phyloP scores from a whole-genome alignment of 2,797 vertebrate genomes.

The Bucorvus abyssinicus region DNA sequence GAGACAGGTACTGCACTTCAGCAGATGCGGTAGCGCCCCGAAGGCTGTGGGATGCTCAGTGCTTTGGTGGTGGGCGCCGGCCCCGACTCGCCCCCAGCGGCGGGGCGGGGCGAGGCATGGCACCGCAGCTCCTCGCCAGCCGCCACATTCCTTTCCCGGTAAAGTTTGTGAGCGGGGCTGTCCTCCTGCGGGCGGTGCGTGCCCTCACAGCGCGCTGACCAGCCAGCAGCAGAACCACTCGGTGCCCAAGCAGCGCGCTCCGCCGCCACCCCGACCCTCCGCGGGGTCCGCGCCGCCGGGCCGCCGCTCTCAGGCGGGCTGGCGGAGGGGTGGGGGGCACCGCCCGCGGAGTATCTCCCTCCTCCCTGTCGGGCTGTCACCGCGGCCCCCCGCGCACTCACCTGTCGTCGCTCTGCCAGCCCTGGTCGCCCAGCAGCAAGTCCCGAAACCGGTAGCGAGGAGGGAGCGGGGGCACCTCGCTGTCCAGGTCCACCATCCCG shows the following conservation, averaged over 20 bases:
- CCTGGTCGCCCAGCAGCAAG: slow-evolving; percentile 81
- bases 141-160: not conserved
- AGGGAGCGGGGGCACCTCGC: slow-evolving; percentile 81
- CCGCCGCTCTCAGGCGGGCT: not conserved
- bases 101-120: not conserved
- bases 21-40: not conserved
- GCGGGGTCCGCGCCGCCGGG: not conserved
- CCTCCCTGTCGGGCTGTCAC: not conserved
- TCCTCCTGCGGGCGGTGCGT: not conserved
- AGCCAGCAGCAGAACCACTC: not conserved
- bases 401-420: slow-evolving; percentile 82
- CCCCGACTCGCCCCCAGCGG: not conserved
- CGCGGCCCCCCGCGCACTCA: slow-evolving; percentile 47
- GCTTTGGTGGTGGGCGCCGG: not conserved
- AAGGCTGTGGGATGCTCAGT: not conserved
- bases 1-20: not conserved
- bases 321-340: not conserved
- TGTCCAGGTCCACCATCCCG: slow-evolving; percentile 82
- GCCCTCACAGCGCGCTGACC: not conserved
- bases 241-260: too few species aligned
- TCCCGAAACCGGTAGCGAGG: slow-evolving; percentile 82
- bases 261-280: not conserved
- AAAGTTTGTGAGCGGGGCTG: not conserved
- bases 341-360: too few species aligned
- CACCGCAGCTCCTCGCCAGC: not conserved